phyloP scores from a whole-genome alignment of 2,888 invertebrate genomes.

The Plebejus anna region DNA sequence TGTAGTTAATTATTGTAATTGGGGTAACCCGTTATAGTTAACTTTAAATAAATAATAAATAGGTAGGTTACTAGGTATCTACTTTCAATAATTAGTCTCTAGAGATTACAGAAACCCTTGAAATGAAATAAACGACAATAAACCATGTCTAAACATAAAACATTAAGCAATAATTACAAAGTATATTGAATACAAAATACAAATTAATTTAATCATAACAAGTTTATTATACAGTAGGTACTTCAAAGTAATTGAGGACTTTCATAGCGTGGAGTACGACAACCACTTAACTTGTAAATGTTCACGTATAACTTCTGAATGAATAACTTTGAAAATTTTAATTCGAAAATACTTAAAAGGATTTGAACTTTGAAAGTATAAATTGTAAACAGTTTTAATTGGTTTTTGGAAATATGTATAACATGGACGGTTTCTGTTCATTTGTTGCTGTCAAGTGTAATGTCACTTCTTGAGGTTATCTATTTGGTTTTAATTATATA shows the following conservation, averaged over 20 bases:
- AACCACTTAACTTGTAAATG: conserved; percentile 31
- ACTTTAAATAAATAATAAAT: not conserved
- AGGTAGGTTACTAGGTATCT: not conserved
- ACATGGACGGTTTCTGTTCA: not conserved
- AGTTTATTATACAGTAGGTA: conserved; percentile 14
- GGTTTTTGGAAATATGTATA: not conserved
- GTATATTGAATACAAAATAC: not conserved
- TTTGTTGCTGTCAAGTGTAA: too few species aligned
- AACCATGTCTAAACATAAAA: not conserved
- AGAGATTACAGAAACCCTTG: not conserved
- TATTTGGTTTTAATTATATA: too few species aligned
- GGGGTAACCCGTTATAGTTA: too few species aligned
- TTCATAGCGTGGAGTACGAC: conserved; percentile 24
- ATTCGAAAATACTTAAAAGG: not conserved
- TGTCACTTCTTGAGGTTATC: too few species aligned
- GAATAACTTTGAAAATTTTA: conserved; percentile 20
- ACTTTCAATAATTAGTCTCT: not conserved
- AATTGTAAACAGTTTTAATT: not conserved
- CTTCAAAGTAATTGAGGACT: conserved; percentile 20
- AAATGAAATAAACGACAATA: not conserved
- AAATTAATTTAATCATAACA: not conserved
- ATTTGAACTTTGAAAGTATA: not conserved
- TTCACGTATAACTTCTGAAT: conserved; percentile 33
- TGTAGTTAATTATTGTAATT: too few species aligned
- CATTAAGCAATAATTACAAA: not conserved